phyloP scores from a whole-genome alignment of 2,888 invertebrate genomes.

The Endotricha flammealis region DNA sequence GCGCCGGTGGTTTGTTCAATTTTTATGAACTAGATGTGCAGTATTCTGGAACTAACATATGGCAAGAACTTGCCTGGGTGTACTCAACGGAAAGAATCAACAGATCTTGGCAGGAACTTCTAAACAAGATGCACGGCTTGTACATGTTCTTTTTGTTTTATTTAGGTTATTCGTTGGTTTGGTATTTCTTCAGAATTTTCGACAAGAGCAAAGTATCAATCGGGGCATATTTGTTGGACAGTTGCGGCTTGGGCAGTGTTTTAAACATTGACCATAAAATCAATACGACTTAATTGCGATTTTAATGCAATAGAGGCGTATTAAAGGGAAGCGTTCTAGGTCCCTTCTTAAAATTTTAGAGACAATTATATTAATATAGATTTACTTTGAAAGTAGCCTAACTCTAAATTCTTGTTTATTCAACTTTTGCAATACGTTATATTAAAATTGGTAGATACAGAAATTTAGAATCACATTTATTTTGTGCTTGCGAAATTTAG shows the following conservation, averaged over 20 bases:
- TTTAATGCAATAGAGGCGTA: too few relatives aligned
- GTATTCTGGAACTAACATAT: conserved; percentile 53
- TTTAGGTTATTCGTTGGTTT: conserved; percentile 35
- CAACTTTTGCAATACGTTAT: too few relatives aligned
- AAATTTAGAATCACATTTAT: too few relatives aligned
- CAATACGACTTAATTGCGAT: too few relatives aligned
- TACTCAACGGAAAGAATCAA: conserved; percentile 41
- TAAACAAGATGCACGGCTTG: conserved; percentile 37
- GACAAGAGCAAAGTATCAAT: conserved; percentile 34
- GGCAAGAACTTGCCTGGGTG: conserved; percentile 47
- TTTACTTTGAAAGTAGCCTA: too few relatives aligned
- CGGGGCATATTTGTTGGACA: conserved; percentile 34
- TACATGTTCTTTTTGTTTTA: conserved; percentile 54
- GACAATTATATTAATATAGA: too few relatives aligned
- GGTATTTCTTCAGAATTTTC: conserved; percentile 36
- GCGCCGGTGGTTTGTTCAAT: conserved; percentile 54
- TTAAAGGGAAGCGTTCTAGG: too few relatives aligned
- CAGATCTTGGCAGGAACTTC: conserved; percentile 46
- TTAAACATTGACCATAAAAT: too few relatives aligned
- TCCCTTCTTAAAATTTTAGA: too few relatives aligned
- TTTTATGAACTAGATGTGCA: conserved; percentile 45
- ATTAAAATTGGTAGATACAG: too few relatives aligned
- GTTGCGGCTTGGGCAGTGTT: conserved; percentile 56
- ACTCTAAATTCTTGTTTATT: too few relatives aligned
- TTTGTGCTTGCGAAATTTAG: too few relatives aligned